Evolutionary conservation across 2,113 vertebrate genomes (phyloP), one percentile per base, ranked within the genome.

Genomic region (Coptodon rendalli): DNA sequence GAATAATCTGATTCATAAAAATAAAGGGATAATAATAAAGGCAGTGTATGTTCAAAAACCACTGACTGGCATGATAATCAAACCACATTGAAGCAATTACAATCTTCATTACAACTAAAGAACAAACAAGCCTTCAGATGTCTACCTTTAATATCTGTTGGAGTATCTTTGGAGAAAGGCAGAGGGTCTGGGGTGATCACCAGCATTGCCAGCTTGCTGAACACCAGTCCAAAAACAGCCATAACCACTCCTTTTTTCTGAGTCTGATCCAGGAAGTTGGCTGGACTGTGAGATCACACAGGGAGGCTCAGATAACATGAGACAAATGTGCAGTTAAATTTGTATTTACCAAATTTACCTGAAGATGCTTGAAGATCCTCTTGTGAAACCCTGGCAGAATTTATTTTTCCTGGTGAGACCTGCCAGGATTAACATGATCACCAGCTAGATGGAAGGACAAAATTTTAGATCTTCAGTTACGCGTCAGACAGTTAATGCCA

Each of bases 151-250:
- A 86, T 90, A 1, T 91, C 86, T 0, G 38, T 87, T 14, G 95
- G 90, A 2, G 95, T 86, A 6, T 94, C 86, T 34, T 91, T 53
- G 7, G 92, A 80, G 89, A 98, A 96, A 0, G 98, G 98, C 89
- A 98, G 95, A 0, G 97, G 97, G 19, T 97, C 95, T 0, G 82
- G 91, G 0, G 96, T 91, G 27, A 97, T 87, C 40, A 97, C 76
- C 86, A 98, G 92, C 66, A 96, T 73, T 0, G 97, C 96, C 22
- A 98, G 93, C 5, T 96, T 96, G 19, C 97, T 98, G 96, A 98
- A 97, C 53, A 99, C 86, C 34, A 98, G 92, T 10, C 95, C 95
- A 2, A 98, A 98, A 4, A 97, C 95, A 0, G 97, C 97, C 7
- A 96, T 93, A 1, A 96, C 94, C 52, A 96, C 76, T 3, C 91